Base-by-base conservation (phyloP, 2,888 invertebrate genomes). In the Mythimna vitellina region DNA sequence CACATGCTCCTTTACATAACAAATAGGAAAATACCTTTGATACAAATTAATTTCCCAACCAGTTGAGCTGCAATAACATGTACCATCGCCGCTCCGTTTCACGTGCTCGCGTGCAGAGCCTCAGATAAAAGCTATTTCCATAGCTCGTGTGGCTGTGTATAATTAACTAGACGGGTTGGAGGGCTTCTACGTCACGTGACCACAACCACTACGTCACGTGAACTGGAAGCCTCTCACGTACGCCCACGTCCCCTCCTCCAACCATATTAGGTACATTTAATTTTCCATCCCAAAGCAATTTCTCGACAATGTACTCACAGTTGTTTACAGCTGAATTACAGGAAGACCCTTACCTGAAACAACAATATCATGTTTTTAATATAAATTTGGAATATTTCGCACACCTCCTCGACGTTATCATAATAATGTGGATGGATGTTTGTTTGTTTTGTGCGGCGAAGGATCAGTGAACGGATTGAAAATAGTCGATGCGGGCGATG, bases 341-440 rank as follows among this genome's bases (percentile, higher is more conserved):
- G 54, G 42, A 64, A 77, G 65, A 76, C 65, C 68, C 91, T 92
- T 93, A 93, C 93, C 93, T 93, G 91, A 88, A 92, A 92, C 91
- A 92, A 93, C 73, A 89, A 53, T 77, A 75, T 57, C 67, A 69
- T 53, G 51, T 71, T 76, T 81, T 77, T 85, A 83, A 84, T 65
- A 79, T 73, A 63, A 79, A 79, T 80, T 69, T 38, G 63, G 76
- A 85, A 84, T 76, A 87, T 88, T 87, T 87, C 83, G 87, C 88
- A 74, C 87, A 84, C 88, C 87, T 83, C 86, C 88, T 79, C 85
- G 80, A 78, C 63, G 89, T 66, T 85, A 84, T 84, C 63, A 82
- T 84, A 88, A 88, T 89, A 89, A 78, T 80, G 76, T 77, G 73
- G 68, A 80, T 74, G 69, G 71, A 70, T 78, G 86, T 86, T 85